Percentiles rank a stretch among this genome's conserved stretches.
These are phyloP conservation scores for Stictonetta naevosa DNA, from an alignment of 2,113 vertebrate species.

Conservation along the genomic window DNA sequence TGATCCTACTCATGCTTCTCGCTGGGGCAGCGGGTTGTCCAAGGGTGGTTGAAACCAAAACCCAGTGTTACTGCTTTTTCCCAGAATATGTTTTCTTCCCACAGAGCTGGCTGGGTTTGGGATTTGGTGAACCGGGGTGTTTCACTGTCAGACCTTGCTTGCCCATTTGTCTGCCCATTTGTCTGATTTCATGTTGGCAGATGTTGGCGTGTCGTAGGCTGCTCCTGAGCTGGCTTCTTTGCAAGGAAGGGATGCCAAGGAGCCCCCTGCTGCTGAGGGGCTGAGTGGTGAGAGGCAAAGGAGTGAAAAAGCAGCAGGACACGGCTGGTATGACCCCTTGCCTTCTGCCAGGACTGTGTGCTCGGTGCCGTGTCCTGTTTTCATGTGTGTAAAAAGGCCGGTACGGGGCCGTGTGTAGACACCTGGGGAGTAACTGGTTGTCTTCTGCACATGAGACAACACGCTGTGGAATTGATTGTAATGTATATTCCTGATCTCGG, in stretches of 20 bases:
- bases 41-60: not conserved
- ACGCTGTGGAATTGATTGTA: too few species aligned
- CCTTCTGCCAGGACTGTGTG: not conserved
- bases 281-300: not conserved
- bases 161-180: not conserved
- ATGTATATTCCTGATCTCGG: too few species aligned
- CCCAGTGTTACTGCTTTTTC: not conserved
- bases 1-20: not conserved
- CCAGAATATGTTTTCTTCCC: not conserved
- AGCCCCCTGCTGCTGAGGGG: not conserved
- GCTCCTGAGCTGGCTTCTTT: not conserved
- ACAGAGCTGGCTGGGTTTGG: not conserved
- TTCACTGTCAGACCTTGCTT: not conserved
- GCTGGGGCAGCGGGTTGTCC: accelerated
- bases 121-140: not conserved
- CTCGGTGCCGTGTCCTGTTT: not conserved
- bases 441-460: too few species aligned
- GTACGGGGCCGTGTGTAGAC: too few species aligned
- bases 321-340: not conserved
- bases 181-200: not conserved
- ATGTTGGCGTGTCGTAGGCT: not conserved
- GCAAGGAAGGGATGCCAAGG: not conserved
- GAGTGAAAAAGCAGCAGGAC: not conserved
- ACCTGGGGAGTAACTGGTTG: too few species aligned
- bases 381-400: not conserved